Evolutionary conservation across 2,888 invertebrate species (phyloP).

Genomic region (Cheilosia soror): DNA sequence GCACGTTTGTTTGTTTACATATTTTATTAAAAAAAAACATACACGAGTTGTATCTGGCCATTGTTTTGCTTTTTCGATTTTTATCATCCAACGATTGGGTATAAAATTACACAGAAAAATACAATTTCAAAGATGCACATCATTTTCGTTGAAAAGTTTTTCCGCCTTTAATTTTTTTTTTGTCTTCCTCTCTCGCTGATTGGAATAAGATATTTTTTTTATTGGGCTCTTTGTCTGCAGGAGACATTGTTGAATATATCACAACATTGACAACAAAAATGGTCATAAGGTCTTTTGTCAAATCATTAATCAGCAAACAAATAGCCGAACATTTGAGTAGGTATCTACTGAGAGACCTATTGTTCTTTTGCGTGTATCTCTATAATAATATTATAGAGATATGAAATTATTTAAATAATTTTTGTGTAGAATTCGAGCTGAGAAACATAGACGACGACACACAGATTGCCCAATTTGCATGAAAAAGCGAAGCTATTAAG

Average conservation of each 20-base stretch:
- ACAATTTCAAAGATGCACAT: conserved; percentile 39
- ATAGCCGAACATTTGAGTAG: conserved; percentile 35
- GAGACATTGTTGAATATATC: conserved; percentile 68
- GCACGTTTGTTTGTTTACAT: conserved; percentile 51
- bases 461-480: conserved; percentile 61
- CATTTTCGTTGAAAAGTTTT: conserved; percentile 42
- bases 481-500: conserved; percentile 54
- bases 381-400: conserved; percentile 6
- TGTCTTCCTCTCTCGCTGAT: conserved; percentile 42
- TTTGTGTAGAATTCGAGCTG: not conserved
- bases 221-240: no score
- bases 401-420: conserved; percentile 66
- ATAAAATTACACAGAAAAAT: conserved; percentile 51
- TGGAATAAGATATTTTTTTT: conserved; percentile 61
- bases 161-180: not conserved
- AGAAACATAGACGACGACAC: conserved; percentile 7
- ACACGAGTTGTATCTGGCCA: conserved; percentile 30
- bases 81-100: conserved; percentile 60
- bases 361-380: not conserved
- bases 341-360: conserved; percentile 8
- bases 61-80: conserved; percentile 52
- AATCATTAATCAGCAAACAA: conserved; percentile 69
- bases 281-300: conserved; percentile 70
- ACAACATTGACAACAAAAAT: conserved; percentile 70
- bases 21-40: conserved; percentile 21